Conservation (phyloP, 92 coral and sea anemone genomes). For the Umimayanthus chanpuru region DNA sequence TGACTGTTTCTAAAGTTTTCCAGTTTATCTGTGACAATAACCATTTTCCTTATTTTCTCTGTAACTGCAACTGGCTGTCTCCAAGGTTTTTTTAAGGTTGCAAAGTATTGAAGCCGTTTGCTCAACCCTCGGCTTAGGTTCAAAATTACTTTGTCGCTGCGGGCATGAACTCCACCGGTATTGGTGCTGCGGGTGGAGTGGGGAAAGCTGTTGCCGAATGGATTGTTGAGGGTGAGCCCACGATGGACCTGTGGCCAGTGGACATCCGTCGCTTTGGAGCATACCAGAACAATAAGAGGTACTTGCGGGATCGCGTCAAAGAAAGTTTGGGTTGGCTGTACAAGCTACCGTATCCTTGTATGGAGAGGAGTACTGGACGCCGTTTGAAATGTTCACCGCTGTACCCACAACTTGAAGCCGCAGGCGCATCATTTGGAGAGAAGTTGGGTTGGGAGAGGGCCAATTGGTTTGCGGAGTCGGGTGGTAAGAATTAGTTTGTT, state of each 20-base stretch:
- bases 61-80: neutral
- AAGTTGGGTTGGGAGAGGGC: slow-evolving; percentile 61
- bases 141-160: slow-evolving; percentile 91
- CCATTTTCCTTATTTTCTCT: too few species aligned
- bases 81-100: neutral
- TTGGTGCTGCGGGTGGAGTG: slow-evolving; percentile 89
- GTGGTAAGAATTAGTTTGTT: neutral
- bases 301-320: slow-evolving; percentile 78
- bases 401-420: slow-evolving; percentile 44
- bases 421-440: slow-evolving; percentile 52
- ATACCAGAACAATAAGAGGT: slow-evolving; percentile 82
- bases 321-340: slow-evolving; percentile 78
- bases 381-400: slow-evolving; percentile 57
- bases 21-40: too few species aligned
- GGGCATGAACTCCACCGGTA: slow-evolving; percentile 90
- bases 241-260: slow-evolving; percentile 85
- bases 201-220: slow-evolving; percentile 93
- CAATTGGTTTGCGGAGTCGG: slow-evolving; percentile 47
- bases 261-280: slow-evolving; percentile 89
- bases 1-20: too few species aligned
- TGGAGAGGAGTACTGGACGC: slow-evolving; percentile 60
- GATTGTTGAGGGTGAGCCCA: slow-evolving; percentile 91
- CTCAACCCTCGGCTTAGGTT: slow-evolving; percentile 47
- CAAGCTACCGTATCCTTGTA: slow-evolving; percentile 64
- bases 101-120: neutral